Evolutionary conservation across 2,797 vertebrate genomes (phyloP).

Genomic region (Gastrophryne carolinensis): DNA sequence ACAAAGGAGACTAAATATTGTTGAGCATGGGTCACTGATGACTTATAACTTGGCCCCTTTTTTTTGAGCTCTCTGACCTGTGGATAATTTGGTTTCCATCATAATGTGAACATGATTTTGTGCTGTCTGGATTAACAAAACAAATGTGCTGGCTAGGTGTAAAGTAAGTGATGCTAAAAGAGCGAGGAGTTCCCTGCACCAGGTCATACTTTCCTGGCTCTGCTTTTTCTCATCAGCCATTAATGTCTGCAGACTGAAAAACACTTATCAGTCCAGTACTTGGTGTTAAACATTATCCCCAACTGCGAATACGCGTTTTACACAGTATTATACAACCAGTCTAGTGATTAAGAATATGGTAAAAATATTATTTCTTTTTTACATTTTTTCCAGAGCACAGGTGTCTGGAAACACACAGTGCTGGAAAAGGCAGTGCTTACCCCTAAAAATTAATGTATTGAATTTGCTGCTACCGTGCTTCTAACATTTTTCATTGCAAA

Average conservation of each 20-base stretch:
- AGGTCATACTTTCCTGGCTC: slow-evolving; percentile 47
- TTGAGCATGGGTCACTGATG: not conserved
- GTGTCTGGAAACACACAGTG: not conserved
- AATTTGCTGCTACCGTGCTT: not conserved
- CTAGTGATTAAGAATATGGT: not conserved
- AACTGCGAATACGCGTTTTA: slow-evolving; percentile 2
- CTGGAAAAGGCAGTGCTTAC: not conserved
- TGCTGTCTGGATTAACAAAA: slow-evolving; percentile 45
- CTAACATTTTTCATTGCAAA: too few species aligned
- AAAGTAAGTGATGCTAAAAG: slow-evolving; percentile 41
- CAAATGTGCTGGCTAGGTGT: slow-evolving; percentile 46
- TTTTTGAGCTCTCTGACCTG: not conserved
- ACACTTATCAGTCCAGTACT: slow-evolving; percentile 38
- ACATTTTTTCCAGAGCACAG: not conserved
- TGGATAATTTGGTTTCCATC: slow-evolving; percentile 29
- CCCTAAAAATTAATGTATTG: not conserved
- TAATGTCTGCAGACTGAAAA: slow-evolving; percentile 48
- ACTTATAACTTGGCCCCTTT: slow-evolving; percentile 13
- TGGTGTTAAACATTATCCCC: slow-evolving; percentile 36
- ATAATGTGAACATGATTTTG: slow-evolving; percentile 35
- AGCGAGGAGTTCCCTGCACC: slow-evolving; percentile 29
- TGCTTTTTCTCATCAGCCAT: slow-evolving; percentile 44
- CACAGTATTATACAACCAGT: not conserved
- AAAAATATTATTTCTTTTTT: not conserved
- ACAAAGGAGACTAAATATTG: not conserved